A percentile compares a stretch with the other conserved stretches of the same genome.
Evolutionary conservation across 2,113 vertebrate species (phyloP).

Genomic region (Tachysurus vachellii): DNA sequence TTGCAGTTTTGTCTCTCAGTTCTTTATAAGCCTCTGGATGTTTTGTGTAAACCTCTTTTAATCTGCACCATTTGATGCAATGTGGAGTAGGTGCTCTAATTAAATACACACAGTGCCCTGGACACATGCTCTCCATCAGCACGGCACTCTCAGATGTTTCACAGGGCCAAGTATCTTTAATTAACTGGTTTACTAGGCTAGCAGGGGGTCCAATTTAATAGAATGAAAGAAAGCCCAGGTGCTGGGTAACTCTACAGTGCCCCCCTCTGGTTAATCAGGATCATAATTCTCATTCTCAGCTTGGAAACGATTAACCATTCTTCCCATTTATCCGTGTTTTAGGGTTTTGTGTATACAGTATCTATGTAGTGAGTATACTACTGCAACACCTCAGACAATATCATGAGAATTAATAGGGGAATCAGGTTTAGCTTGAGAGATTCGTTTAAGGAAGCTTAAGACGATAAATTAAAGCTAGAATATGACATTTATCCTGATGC

Average conservation of each 20-base stretch:
- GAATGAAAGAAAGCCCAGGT: not conserved
- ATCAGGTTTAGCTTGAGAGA: not conserved
- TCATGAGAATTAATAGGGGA: not conserved
- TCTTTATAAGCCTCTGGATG: not conserved
- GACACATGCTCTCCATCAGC: slow-evolving; percentile 29
- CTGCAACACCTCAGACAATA: not conserved
- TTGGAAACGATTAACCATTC: not conserved
- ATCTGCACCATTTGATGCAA: slow-evolving; percentile 14
- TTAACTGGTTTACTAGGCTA: not conserved
- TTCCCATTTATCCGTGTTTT: not conserved
- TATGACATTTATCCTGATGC: no score
- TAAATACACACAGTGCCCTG: slow-evolving; percentile 24
- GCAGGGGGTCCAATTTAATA: not conserved
- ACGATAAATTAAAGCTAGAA: no score
- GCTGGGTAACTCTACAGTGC: slow-evolving; percentile 20
- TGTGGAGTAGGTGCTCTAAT: slow-evolving; percentile 19
- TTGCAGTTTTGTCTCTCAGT: slow-evolving; percentile 21
- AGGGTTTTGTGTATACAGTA: not conserved
- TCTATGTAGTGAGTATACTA: not conserved
- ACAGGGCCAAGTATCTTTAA: not conserved
- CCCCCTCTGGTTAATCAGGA: slow-evolving; percentile 29
- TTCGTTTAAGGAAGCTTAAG: no score
- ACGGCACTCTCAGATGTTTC: slow-evolving; percentile 12
- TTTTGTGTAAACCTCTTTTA: slow-evolving; percentile 4
- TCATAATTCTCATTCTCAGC: not conserved